Evolutionary conservation across 2,113 vertebrate species (phyloP), one percentile per base, ranked within the genome.

Genomic region (Clarias batrachus): DNA sequence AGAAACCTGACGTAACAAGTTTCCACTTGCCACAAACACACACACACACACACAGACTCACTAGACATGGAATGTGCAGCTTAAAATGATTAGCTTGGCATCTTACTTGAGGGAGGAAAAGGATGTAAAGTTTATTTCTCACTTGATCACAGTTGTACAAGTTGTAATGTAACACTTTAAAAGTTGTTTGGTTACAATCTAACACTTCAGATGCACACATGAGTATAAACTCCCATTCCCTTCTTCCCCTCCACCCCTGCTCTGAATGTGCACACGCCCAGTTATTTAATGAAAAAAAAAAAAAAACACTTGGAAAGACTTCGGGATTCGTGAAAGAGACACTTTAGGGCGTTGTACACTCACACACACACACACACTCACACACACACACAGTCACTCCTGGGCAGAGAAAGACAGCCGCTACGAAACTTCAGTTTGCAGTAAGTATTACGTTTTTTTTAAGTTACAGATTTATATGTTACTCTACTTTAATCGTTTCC

Each of bases 221-320:
- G 77, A 62, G 16, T 52, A 48, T 19, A 66, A 82, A 66, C 62
- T 52, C 81, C 62, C 81, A 66, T 65, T 66, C 80, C 59, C 79
- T 76, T 89, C 66, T 73, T 82, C 84, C 71, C 65, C 85, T 82
- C 81, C 89, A 87, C 84, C 86, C 83, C 77, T 85, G 77, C 25
- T 60, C 92, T 92, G 59, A 91, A 91, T 91, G 91, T 85, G 90
- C 92, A 93, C 92, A 95, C 94, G 94, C 94, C 94, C 94, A 93
- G 85, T 92, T 91, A 93, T 92, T 89, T 88, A 54, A 83, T 30
- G 73, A 91, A 89, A 89, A 90, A 83, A 81, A 84, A 90, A 82
- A 80, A 83, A 90, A 81, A 91, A 91, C 90, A 71, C 70, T 89
- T 91, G 91, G 89, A 82, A 88, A 90, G 91, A 90, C 90, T 92